Conservation (phyloP, 2,797 vertebrate genomes). For the Dromococcyx pavoninus region DNA sequence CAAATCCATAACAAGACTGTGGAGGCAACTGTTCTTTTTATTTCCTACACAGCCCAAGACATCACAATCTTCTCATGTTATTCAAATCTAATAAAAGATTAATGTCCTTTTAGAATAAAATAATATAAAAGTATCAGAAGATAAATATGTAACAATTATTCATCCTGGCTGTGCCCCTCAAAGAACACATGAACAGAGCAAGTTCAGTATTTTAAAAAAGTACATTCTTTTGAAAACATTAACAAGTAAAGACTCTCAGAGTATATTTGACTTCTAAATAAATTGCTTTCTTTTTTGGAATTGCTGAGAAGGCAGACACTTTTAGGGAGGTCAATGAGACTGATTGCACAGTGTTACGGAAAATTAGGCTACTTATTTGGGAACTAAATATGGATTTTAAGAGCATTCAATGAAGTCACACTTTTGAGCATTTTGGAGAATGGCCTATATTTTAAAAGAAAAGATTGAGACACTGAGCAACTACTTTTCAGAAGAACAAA, state of each 20-base stretch:
- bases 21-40: neutral
- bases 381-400: conserved; percentile 61
- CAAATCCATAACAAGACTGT: neutral
- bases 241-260: conserved; percentile 15
- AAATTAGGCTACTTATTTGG: conserved; percentile 65
- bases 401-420: conserved; percentile 18
- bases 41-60: neutral
- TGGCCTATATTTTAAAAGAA: conserved; percentile 41
- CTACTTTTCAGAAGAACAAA: conserved; percentile 25
- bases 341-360: conserved; percentile 57
- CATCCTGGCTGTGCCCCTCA: neutral
- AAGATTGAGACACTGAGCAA: neutral
- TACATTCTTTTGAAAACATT: conserved; percentile 19
- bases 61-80: conserved; percentile 37
- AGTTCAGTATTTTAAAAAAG: neutral
- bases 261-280: conserved; percentile 51
- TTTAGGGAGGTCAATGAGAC: conserved; percentile 59
- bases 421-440: conserved; percentile 16
- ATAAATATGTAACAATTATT: conserved; percentile 37
- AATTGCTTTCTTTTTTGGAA: conserved; percentile 53
- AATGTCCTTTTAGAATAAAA: conserved; percentile 45
- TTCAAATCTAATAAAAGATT: conserved; percentile 63
- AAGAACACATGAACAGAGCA: neutral
- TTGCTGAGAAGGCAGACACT: conserved; percentile 54
- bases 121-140: conserved; percentile 12